These are phyloP conservation scores for Anolis apletophallus DNA, from an alignment of 2,797 vertebrate species.

Conservation along the genomic window DNA sequence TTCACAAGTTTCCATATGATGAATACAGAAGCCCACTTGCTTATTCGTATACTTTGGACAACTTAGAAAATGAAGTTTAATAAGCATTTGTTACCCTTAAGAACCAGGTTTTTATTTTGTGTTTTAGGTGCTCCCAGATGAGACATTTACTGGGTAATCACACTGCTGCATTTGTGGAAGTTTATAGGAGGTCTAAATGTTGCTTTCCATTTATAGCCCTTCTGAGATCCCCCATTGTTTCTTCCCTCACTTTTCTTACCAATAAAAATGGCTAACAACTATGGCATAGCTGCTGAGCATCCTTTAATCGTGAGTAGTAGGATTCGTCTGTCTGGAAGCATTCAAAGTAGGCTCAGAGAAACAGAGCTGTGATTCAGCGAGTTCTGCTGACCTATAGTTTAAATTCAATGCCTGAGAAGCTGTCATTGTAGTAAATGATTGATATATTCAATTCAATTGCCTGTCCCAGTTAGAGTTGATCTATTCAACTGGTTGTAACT, in stretches of 20 bases:
- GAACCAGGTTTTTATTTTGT: slow-evolving; percentile 1
- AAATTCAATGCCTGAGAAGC: background rate
- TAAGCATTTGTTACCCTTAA: background rate
- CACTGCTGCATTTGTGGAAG: background rate
- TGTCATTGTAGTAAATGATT: background rate
- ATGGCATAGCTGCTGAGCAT: background rate
- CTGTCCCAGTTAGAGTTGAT: too few relatives aligned
- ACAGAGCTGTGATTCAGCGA: background rate
- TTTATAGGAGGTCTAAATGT: background rate
- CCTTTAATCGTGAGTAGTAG: background rate
- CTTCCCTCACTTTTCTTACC: too few relatives aligned
- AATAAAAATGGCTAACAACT: background rate
- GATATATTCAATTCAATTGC: background rate
- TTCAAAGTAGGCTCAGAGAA: background rate
- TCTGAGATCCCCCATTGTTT: background rate
- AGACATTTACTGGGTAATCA: background rate
- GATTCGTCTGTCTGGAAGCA: background rate
- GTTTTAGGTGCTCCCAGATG: background rate
- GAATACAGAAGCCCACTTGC: too few relatives aligned
- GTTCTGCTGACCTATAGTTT: background rate
- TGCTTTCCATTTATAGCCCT: background rate
- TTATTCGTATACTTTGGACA: too few relatives aligned
- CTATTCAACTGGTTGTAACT: too few relatives aligned
- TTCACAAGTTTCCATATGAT: too few relatives aligned
- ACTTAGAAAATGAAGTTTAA: too few relatives aligned